These are phyloP conservation scores for Corythornis cristatus DNA, from an alignment of 2,113 vertebrate species.

Conservation along the genomic window DNA sequence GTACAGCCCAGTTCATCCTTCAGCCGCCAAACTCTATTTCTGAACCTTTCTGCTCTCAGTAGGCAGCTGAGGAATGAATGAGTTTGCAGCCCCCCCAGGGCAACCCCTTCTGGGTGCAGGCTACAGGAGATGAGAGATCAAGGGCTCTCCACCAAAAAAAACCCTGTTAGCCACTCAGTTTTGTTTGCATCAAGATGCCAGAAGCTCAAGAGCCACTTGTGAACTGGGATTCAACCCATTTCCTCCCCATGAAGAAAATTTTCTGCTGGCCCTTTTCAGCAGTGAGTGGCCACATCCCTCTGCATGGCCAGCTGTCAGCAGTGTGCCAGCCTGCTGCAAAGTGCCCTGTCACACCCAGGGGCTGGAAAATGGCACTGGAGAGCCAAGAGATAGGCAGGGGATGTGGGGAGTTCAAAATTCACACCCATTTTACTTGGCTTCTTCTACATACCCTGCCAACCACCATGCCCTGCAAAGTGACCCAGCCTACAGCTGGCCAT, in stretches of 20 bases:
- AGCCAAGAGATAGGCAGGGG: neutral
- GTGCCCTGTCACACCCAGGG: neutral
- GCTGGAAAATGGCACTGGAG: neutral
- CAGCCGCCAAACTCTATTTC: neutral
- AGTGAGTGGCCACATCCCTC: neutral
- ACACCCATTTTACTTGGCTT: neutral
- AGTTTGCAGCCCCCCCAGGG: neutral
- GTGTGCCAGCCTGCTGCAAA: neutral
- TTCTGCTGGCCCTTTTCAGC: neutral
- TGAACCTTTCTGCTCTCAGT: neutral
- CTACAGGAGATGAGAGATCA: neutral
- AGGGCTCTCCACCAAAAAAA: neutral
- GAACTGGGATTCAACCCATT: neutral
- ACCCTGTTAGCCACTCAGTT: neutral
- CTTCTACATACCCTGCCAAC: neutral
- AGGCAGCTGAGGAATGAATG: neutral
- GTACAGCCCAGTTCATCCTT: neutral
- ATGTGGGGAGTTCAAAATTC: neutral
- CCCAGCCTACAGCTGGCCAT: neutral
- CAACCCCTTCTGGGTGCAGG: neutral
- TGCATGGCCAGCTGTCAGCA: neutral
- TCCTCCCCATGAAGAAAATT: neutral
- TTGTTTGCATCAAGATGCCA: neutral
- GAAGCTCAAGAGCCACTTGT: neutral
- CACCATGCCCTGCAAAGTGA: neutral